Conservation (phyloP, 2,888 invertebrate species). For the Scelioninae gen. 2 region DNA sequence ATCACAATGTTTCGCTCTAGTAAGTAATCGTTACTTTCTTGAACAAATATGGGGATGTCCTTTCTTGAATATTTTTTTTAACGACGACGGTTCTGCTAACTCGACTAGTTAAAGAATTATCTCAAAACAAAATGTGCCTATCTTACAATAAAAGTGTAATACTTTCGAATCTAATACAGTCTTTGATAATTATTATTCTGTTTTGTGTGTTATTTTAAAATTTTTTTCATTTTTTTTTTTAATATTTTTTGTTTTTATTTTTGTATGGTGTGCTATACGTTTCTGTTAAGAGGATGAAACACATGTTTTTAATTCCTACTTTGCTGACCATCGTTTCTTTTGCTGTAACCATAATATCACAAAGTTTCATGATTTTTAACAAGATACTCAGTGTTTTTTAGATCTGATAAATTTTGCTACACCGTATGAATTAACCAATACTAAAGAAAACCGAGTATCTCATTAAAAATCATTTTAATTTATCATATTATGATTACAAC, state of each 20-base stretch:
- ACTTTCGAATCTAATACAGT: conserved; percentile 72
- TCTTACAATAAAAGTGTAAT: conserved; percentile 66
- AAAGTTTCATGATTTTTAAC: too few species aligned
- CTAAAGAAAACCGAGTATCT: too few species aligned
- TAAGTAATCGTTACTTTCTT: conserved; percentile 34
- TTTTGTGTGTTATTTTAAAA: conserved; percentile 28
- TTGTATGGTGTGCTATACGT: conserved; percentile 64
- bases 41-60: conserved; percentile 22
- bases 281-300: too few species aligned
- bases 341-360: too few species aligned
- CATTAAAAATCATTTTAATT: too few species aligned
- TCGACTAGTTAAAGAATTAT: conserved; percentile 60
- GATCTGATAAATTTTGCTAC: too few species aligned
- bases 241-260: conserved; percentile 19
- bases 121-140: conserved; percentile 60
- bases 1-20: conserved; percentile 41
- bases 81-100: conserved; percentile 59
- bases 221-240: conserved; percentile 6
- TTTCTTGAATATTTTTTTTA: conserved; percentile 14
- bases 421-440: too few species aligned
- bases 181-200: conserved; percentile 68
- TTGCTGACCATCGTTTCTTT: too few species aligned
- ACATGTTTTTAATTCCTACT: too few species aligned
- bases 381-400: too few species aligned
- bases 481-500: too few species aligned